Evolutionary conservation across 2,888 invertebrate species (phyloP).

Genomic region (Ametastegia equiseti): DNA sequence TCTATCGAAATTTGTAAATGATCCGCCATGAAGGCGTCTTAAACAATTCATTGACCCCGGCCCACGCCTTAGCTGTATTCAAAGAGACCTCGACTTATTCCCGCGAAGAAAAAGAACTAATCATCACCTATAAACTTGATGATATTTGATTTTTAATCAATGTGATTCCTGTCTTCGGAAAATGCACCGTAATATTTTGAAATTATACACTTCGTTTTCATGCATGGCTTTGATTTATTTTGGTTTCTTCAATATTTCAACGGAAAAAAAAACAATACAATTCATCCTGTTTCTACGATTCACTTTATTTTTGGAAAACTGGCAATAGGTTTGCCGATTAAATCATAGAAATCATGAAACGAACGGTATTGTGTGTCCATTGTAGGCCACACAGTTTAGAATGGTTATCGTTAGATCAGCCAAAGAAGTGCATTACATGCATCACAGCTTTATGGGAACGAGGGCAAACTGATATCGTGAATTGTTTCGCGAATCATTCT

Average conservation of each 20-base stretch:
- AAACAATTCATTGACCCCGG: constrained; percentile 2
- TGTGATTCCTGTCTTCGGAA: background rate
- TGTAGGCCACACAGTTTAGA: constrained; percentile 22
- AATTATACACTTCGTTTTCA: too few species aligned
- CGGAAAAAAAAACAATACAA: too few species aligned
- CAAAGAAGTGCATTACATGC: constrained; percentile 29
- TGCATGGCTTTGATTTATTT: background rate
- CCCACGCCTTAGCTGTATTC: background rate
- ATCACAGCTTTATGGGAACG: constrained; percentile 6
- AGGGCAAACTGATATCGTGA: background rate
- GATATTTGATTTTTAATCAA: background rate
- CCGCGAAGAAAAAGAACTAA: background rate
- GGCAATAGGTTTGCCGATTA: background rate
- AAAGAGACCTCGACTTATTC: background rate
- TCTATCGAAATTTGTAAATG: background rate
- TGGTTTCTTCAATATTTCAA: background rate
- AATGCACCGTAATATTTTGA: constrained; percentile 6
- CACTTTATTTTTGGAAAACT: too few species aligned
- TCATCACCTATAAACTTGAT: background rate
- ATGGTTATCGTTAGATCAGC: constrained; percentile 7
- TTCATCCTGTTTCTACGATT: too few species aligned
- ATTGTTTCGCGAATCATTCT: constrained; percentile 17
- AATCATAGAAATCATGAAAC: background rate
- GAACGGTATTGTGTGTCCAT: constrained; percentile 7
- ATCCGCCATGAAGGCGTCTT: background rate